Conservation (phyloP, 2,888 invertebrate species). For the Bruchidius siliquastri region DNA sequence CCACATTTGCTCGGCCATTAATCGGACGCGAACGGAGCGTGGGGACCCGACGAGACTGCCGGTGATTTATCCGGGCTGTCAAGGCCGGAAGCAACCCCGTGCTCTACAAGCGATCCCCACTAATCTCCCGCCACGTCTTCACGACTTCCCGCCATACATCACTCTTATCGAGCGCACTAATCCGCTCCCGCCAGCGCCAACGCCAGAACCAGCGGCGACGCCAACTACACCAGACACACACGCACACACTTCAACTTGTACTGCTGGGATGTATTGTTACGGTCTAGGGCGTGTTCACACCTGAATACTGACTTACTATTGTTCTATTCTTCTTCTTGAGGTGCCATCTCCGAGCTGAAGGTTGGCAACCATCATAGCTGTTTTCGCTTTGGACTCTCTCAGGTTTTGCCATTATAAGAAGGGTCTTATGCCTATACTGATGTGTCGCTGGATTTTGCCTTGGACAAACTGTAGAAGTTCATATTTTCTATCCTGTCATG, state of each 20-base stretch:
- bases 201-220: neutral
- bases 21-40: conserved; percentile 41
- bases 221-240: neutral
- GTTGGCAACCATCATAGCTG: too few relatives aligned
- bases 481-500: too few relatives aligned
- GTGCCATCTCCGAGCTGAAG: too few relatives aligned
- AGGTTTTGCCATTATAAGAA: too few relatives aligned
- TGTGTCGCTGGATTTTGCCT: too few relatives aligned
- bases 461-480: too few relatives aligned
- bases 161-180: conserved; percentile 42
- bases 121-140: conserved; percentile 47
- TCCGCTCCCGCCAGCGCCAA: conserved; percentile 21
- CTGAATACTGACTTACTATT: too few relatives aligned
- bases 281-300: too few relatives aligned
- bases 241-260: neutral
- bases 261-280: too few relatives aligned
- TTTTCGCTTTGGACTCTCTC: too few relatives aligned
- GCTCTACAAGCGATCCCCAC: conserved; percentile 46
- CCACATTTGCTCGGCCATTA: conserved; percentile 49
- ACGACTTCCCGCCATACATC: conserved; percentile 47
- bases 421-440: too few relatives aligned
- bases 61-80: conserved; percentile 48
- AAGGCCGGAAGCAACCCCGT: conserved; percentile 47
- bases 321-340: too few relatives aligned
- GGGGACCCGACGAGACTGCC: conserved; percentile 30